Conservation (phyloP, 2,888 invertebrate genomes). For the Habrosyne pyritoides region DNA sequence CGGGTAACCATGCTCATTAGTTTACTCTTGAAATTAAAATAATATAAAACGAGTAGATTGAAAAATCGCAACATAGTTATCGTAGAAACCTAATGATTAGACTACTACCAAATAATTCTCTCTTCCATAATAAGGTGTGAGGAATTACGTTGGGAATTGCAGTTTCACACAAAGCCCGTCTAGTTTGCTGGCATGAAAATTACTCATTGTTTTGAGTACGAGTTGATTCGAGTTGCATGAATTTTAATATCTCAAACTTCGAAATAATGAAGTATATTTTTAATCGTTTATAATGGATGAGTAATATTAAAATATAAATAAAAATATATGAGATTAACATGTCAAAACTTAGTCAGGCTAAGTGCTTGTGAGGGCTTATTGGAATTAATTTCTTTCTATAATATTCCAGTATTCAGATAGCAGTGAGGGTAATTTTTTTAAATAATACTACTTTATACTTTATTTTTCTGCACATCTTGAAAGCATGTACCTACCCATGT, state of each 20-base stretch:
- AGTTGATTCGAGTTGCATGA: neutral
- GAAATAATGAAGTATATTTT: neutral
- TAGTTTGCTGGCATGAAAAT: neutral
- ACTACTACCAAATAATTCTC: neutral
- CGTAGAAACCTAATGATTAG: neutral
- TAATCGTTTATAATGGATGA: neutral
- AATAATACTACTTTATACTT: no score
- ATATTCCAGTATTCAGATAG: no score
- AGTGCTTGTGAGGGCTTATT: no score
- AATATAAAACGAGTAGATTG: no score
- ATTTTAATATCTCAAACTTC: neutral
- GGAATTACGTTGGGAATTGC: neutral
- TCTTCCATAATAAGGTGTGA: neutral
- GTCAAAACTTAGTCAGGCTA: no score
- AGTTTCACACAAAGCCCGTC: neutral
- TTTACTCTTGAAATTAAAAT: neutral
- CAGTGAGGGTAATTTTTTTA: no score
- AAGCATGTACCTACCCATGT: no score
- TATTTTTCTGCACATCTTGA: no score
- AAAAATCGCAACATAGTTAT: neutral
- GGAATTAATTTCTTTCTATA: no score
- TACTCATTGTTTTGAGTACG: neutral
- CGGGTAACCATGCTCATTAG: constrained; percentile 15
- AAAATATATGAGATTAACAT: no score
- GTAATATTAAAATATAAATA: neutral